A percentile compares a stretch with the other conserved stretches of the same genome.
Evolutionary conservation across 2,797 vertebrate species (phyloP).

Genomic region (Pipistrellus nathusii): DNA sequence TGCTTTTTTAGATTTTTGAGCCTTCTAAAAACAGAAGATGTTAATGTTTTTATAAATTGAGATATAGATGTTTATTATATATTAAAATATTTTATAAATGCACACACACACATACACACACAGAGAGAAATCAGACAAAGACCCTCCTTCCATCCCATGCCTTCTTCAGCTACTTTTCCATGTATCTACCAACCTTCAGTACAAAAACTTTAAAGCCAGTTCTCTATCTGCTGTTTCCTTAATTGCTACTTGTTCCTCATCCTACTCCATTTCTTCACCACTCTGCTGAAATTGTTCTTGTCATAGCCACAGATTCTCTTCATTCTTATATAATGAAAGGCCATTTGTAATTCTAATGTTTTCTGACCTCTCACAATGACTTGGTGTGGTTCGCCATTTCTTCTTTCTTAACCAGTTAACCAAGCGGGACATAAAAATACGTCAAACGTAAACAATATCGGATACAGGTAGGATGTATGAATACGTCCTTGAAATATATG

Average conservation of each 20-base stretch:
- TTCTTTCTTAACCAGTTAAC: background rate
- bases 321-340: constrained; percentile 3
- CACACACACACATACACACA: background rate
- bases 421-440: too few relatives aligned
- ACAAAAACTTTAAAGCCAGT: constrained; percentile 12
- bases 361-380: background rate
- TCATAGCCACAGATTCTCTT: background rate
- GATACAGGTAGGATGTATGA: too few relatives aligned
- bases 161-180: background rate
- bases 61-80: background rate
- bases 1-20: background rate
- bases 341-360: background rate
- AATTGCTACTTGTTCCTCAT: background rate
- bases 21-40: constrained; percentile 10
- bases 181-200: background rate
- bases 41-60: constrained; percentile 23
- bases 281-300: background rate
- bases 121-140: background rate
- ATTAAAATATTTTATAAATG: constrained; percentile 45
- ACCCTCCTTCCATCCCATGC: background rate
- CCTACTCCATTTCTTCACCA: background rate
- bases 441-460: too few relatives aligned
- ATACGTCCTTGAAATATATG: too few relatives aligned
- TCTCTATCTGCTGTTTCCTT: background rate
- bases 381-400: background rate